A percentile compares a stretch with the other conserved stretches of the same genome.
Conservation (phyloP, 1,140 invertebrate species). For the Dendrolimus punctatus region DNA sequence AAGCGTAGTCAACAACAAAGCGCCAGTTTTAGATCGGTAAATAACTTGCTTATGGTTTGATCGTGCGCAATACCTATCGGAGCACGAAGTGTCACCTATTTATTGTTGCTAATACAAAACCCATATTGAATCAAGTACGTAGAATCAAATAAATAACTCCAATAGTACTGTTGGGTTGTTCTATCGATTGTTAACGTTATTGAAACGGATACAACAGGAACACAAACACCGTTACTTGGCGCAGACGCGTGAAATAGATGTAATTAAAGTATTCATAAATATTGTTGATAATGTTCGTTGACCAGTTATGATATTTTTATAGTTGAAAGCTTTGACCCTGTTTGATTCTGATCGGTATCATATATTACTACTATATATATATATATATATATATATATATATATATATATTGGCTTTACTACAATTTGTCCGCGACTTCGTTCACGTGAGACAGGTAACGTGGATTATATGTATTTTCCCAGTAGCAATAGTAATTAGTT, state of each 20-base stretch:
- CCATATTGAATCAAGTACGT: conserved; percentile 2
- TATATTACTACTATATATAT: no score
- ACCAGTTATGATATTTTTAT: no score
- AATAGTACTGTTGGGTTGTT: conserved; percentile 26
- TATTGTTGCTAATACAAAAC: conserved; percentile 4
- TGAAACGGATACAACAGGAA: conserved; percentile 34
- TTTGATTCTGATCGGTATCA: no score
- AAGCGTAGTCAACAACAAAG: conserved; percentile 1
- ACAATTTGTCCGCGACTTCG: no score
- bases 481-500: no score
- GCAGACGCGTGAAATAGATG: conserved; percentile 18
- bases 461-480: no score
- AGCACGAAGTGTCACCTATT: conserved; percentile 11
- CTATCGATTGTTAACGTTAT: conserved; percentile 37
- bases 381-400: no score
- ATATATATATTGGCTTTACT: no score
- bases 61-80: conserved; percentile 7
- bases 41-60: conserved; percentile 5
- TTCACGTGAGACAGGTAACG: no score
- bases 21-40: conserved; percentile 1
- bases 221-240: conserved; percentile 36
- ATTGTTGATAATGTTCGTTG: no score
- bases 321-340: no score
- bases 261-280: conserved; percentile 5
- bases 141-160: conserved; percentile 16